Evolutionary conservation across 2,113 vertebrate genomes (phyloP).

Genomic region (Silurus meridionalis): DNA sequence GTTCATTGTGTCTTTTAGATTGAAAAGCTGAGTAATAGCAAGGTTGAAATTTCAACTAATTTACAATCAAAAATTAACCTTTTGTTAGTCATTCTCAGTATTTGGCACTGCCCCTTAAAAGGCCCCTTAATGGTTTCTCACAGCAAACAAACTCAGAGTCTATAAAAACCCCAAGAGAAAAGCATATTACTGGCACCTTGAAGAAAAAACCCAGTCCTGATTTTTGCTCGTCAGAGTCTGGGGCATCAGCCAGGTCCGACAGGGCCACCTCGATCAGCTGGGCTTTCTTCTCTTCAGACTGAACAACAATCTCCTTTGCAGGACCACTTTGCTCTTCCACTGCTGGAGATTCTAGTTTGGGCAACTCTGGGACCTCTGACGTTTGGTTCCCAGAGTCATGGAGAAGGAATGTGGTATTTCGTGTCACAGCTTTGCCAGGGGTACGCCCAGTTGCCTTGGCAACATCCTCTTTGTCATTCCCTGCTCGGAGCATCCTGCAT

Average conservation of each 20-base stretch:
- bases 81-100: neutral
- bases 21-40: neutral
- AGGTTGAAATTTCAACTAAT: neutral
- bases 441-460: conserved; percentile 19
- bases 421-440: conserved; percentile 60
- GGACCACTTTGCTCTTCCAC: conserved; percentile 66
- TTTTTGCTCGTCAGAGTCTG: conserved; percentile 82
- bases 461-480: conserved; percentile 40
- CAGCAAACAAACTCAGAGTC: too few relatives aligned
- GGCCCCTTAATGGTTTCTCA: neutral
- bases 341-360: conserved; percentile 61
- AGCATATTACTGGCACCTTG: conserved; percentile 75
- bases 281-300: conserved; percentile 76
- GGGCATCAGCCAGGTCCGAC: conserved; percentile 78
- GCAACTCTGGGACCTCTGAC: conserved; percentile 35
- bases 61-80: neutral
- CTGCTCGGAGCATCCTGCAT: conserved; percentile 54
- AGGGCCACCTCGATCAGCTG: conserved; percentile 92
- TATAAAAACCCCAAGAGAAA: neutral
- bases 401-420: conserved; percentile 75
- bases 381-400: conserved; percentile 71
- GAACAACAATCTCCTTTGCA: conserved; percentile 68
- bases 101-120: neutral
- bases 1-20: neutral
- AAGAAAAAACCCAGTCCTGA: conserved; percentile 92